A percentile compares a stretch with the other conserved stretches of the same genome.
phyloP scores from a whole-genome alignment of 2,888 invertebrate species.

The Therioaphis trifolii region DNA sequence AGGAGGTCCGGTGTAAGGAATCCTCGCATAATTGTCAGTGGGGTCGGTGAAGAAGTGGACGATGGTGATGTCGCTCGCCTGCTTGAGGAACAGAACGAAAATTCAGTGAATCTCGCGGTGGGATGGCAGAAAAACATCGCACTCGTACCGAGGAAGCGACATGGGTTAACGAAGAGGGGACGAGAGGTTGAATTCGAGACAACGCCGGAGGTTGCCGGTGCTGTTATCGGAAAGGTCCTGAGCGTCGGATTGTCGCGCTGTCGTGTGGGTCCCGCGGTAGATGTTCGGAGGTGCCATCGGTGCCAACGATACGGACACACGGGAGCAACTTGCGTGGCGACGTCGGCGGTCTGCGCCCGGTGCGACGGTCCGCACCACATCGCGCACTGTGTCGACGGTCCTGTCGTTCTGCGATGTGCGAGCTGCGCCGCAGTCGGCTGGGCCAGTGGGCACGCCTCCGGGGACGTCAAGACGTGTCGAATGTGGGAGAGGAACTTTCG shows the following conservation, averaged over 20 bases:
- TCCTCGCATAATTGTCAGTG: too few relatives aligned
- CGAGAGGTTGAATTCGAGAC: background rate
- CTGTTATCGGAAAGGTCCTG: too few relatives aligned
- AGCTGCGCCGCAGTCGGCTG: background rate
- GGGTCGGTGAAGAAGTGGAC: too few relatives aligned
- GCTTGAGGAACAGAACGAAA: background rate
- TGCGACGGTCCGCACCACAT: too few relatives aligned
- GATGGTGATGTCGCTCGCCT: too few relatives aligned
- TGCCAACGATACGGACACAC: background rate
- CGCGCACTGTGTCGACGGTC: too few relatives aligned
- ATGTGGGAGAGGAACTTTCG: background rate
- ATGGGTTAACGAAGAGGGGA: background rate
- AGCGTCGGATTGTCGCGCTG: background rate
- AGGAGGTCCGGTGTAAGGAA: background rate
- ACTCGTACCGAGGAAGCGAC: background rate
- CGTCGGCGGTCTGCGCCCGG: too few relatives aligned
- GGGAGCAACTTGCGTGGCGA: too few relatives aligned
- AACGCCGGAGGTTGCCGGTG: background rate
- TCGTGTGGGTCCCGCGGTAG: background rate
- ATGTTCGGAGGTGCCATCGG: background rate
- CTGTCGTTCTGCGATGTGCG: too few relatives aligned
- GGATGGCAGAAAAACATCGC: background rate
- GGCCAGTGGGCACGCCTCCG: background rate
- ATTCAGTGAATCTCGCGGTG: background rate
- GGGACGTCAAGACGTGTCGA: background rate